Evolutionary conservation across 1,140 invertebrate species (phyloP).

Genomic region (Glomeris maerens): DNA sequence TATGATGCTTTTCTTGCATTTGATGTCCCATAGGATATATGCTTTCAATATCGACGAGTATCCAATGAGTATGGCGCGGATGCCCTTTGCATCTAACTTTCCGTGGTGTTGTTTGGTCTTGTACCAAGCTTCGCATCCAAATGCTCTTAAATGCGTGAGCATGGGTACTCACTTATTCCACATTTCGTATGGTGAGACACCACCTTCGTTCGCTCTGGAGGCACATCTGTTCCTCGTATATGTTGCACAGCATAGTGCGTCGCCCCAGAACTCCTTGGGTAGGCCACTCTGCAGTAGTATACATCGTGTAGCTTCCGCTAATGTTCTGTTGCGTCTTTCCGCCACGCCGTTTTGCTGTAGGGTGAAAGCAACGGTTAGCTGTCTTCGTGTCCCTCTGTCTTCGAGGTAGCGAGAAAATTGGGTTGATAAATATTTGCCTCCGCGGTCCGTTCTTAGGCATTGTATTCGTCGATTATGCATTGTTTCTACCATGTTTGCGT

Average conservation of each 20-base stretch:
- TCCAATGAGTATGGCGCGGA: too few species aligned
- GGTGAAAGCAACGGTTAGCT: conserved; percentile 26
- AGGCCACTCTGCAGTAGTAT: conserved; percentile 2
- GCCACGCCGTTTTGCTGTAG: conserved; percentile 31
- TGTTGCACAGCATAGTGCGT: conserved; percentile 19
- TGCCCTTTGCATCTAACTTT: too few species aligned
- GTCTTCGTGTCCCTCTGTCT: conserved; percentile 24
- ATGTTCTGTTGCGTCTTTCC: conserved; percentile 29
- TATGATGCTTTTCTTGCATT: too few species aligned
- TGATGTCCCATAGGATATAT: too few species aligned
- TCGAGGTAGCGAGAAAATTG: conserved; percentile 11
- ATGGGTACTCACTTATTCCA: conserved; percentile 33
- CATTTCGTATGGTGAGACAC: conserved; percentile 30
- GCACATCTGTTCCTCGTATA: conserved; percentile 33
- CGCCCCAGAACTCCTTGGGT: conserved; percentile 1
- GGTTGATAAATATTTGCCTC: conserved; percentile 10
- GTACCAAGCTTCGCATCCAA: conserved; percentile 33
- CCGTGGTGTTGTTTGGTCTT: too few species aligned
- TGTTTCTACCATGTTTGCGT: conserved; percentile 1
- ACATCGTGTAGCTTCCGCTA: conserved; percentile 16
- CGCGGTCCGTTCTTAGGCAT: conserved; percentile 10
- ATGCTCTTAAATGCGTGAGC: conserved; percentile 34
- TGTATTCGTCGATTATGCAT: neutral
- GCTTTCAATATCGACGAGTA: too few species aligned
- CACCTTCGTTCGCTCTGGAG: conserved; percentile 25